Base-by-base conservation (phyloP, 2,888 invertebrate genomes). In the Ectemnius lituratus region DNA sequence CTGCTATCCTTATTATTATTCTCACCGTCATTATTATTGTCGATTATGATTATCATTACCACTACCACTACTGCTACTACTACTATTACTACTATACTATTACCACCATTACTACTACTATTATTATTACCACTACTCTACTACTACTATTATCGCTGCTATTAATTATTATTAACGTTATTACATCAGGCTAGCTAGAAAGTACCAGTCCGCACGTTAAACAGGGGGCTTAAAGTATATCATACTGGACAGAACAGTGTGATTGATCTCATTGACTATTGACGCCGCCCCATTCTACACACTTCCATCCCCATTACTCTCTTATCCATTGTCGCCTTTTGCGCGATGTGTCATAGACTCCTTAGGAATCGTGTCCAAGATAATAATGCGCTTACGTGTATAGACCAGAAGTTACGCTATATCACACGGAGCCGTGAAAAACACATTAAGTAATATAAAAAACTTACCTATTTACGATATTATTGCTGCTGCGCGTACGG, bases 191-290 rank as follows among this genome's bases (percentile, higher is more conserved):
- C 86, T 88, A 87, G 86, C 79, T 86, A 87, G 85, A 83, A 84
- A 84, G 82, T 87, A 86, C 82, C 84, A 83, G 86, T 78, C 79
- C 79, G 84, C 84, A 84, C 83, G 78, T 80, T 80, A 64, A 78
- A 74, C 56, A 70, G 66, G 84, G 85, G 85, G 84, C 84, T 84
- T 81, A 84, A 86, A 85, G 83, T 80, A 87, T 85, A 84, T 88
- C 87, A 79, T 86, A 84, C 88, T 79, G 73, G 61, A 62, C 47
- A 62, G 49, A 62, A 46, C 70, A 73, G 89, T 88, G 88, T 84
- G 90, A 89, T 85, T 85, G 90, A 90, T 90, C 90, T 90, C 90
- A 90, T 88, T 90, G 88, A 90, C 88, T 87, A 87, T 85, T 90
- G 85, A 88, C 78, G 81, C 78, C 73, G 79, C 75, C 81, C 80